Conservation (phyloP, 2,797 vertebrate species). For the Tangara arthus region DNA sequence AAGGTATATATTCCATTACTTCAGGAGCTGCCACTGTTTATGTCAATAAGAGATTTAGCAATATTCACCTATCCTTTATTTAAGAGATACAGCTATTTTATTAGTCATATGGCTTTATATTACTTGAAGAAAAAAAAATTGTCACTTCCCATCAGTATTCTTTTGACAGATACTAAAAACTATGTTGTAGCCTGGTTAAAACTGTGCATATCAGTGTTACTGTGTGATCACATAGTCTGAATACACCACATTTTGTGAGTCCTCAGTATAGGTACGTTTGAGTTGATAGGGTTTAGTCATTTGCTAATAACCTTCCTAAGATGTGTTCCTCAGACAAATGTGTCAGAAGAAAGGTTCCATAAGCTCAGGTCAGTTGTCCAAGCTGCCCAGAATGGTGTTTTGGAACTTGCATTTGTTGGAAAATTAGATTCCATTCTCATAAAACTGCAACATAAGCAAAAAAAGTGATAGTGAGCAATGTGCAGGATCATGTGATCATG, state of each 20-base stretch:
- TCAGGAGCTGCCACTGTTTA: neutral
- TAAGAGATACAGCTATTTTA: neutral
- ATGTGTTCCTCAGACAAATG: neutral
- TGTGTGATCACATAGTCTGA: neutral
- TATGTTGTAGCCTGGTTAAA: neutral
- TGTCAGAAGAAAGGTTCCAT: neutral
- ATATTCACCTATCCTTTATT: neutral
- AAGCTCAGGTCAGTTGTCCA: neutral
- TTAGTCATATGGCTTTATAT: neutral
- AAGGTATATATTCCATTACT: conserved; percentile 77
- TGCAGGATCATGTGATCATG: neutral
- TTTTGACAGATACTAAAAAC: neutral
- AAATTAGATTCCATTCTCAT: neutral
- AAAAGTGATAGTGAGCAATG: neutral
- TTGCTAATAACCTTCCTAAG: neutral
- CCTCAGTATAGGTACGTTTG: neutral
- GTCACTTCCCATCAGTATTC: neutral
- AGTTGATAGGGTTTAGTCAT: neutral
- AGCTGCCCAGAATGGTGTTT: neutral
- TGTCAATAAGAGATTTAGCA: neutral
- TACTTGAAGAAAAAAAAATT: neutral
- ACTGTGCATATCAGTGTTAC: neutral
- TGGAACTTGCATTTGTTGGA: neutral
- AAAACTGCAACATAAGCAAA: neutral
- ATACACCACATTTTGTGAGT: neutral